A percentile compares a stretch with the other conserved stretches of the same genome.
Conservation (phyloP, 2,113 vertebrate genomes). For the Hyperoodon ampullatus region DNA sequence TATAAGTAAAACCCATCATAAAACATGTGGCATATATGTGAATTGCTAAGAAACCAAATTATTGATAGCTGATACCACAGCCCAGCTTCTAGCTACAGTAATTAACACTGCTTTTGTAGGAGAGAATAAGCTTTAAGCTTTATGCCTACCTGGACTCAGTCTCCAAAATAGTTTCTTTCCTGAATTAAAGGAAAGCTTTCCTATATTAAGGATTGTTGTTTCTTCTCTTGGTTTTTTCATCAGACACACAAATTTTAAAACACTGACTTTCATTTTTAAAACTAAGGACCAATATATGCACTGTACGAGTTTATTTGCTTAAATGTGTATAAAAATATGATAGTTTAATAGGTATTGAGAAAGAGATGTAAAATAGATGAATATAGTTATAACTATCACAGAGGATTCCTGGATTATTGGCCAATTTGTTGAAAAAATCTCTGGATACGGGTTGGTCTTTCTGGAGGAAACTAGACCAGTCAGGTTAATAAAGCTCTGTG, state of each 20-base stretch:
- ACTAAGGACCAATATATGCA: not conserved
- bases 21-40: not conserved
- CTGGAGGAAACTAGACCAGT: not conserved
- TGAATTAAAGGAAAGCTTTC: not conserved
- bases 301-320: not conserved
- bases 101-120: not conserved
- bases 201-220: not conserved
- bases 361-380: not conserved
- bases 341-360: not conserved
- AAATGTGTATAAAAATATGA: not conserved
- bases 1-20: not conserved
- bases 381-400: not conserved
- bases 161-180: not conserved
- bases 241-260: slow-evolving; percentile 48
- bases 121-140: not conserved
- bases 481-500: not conserved
- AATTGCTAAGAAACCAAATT: not conserved
- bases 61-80: not conserved
- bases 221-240: not conserved
- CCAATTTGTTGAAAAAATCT: not conserved
- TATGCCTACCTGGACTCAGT: not conserved
- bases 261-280: slow-evolving; percentile 12
- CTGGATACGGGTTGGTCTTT: not conserved
- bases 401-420: not conserved
- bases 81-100: not conserved